These are phyloP conservation scores for Agriopis marginaria DNA, from an alignment of 2,888 invertebrate species.

Conservation along the genomic window DNA sequence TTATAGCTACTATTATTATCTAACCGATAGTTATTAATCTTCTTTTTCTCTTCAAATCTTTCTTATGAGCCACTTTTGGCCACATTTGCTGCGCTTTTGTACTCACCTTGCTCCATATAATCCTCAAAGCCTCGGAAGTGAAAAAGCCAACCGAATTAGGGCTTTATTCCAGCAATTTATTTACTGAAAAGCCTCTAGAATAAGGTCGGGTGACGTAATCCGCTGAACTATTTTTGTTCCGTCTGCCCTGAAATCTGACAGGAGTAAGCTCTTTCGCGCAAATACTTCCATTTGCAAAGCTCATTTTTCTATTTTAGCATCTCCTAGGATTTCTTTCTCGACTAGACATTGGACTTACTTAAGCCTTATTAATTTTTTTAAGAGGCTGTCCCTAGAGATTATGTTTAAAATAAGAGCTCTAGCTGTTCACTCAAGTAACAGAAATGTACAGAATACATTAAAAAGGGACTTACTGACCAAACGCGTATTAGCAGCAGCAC, in stretches of 20 bases:
- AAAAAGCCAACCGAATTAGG: conserved; percentile 32
- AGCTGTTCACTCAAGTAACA: too few relatives aligned
- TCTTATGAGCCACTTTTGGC: too few relatives aligned
- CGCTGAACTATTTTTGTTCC: conserved; percentile 48
- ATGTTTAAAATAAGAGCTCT: neutral
- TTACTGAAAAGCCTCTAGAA: conserved; percentile 37
- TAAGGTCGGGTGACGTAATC: conserved; percentile 50
- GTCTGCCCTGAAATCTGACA: conserved; percentile 43
- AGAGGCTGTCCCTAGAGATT: neutral
- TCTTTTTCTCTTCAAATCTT: too few relatives aligned
- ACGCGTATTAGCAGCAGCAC: too few relatives aligned
- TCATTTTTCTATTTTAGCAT: conserved; percentile 28
- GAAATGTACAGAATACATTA: too few relatives aligned
- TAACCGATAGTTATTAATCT: too few relatives aligned
- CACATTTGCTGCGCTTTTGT: neutral
- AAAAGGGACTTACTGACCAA: too few relatives aligned
- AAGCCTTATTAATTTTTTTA: conserved; percentile 18
- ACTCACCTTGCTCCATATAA: neutral
- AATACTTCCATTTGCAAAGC: conserved; percentile 33
- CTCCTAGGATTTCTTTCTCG: conserved; percentile 24
- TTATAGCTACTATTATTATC: too few relatives aligned
- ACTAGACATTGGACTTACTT: conserved; percentile 15
- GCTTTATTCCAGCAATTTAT: conserved; percentile 42
- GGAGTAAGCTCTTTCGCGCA: conserved; percentile 37
- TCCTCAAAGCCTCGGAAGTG: conserved; percentile 1